These are phyloP conservation scores for Poecilobothrus nobilitatus DNA, from an alignment of 2,888 invertebrate genomes.

Conservation along the genomic window DNA sequence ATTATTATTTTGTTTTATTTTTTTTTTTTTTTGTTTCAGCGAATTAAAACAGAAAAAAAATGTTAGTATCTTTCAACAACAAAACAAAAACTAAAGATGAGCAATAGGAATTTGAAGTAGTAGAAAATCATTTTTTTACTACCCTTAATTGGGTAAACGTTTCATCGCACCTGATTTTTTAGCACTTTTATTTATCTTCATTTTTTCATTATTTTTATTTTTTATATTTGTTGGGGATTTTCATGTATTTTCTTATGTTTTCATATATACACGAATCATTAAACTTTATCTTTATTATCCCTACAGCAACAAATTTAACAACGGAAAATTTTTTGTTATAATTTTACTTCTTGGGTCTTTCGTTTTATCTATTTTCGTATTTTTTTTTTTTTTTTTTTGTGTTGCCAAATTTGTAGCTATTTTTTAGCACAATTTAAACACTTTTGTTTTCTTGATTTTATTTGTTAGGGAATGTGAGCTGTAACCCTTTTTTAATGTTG, in stretches of 20 bases:
- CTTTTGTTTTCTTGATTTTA: too few relatives aligned
- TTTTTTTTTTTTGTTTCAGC: too few relatives aligned
- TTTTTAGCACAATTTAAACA: background rate
- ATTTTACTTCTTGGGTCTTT: background rate
- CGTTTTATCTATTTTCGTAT: too few relatives aligned
- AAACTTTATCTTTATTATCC: conserved; percentile 6
- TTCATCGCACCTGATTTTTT: conserved; percentile 6
- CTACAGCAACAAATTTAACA: background rate
- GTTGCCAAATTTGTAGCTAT: conserved; percentile 1
- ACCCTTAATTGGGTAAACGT: conserved; percentile 6
- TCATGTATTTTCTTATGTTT: too few relatives aligned
- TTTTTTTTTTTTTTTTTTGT: background rate
- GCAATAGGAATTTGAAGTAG: background rate
- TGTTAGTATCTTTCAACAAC: too few relatives aligned
- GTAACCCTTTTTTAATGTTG: background rate
- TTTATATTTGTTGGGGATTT: too few relatives aligned
- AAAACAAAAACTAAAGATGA: too few relatives aligned
- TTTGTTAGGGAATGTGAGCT: background rate
- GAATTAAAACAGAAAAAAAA: too few relatives aligned
- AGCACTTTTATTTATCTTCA: background rate
- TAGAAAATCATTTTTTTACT: background rate
- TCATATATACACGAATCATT: background rate
- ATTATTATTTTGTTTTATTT: too few relatives aligned
- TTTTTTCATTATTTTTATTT: background rate
- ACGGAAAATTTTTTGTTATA: background rate